A percentile compares a stretch with the other conserved stretches of the same genome.
Evolutionary conservation across 2,113 vertebrate species (phyloP).

Genomic region (Zosterops pallidus): DNA sequence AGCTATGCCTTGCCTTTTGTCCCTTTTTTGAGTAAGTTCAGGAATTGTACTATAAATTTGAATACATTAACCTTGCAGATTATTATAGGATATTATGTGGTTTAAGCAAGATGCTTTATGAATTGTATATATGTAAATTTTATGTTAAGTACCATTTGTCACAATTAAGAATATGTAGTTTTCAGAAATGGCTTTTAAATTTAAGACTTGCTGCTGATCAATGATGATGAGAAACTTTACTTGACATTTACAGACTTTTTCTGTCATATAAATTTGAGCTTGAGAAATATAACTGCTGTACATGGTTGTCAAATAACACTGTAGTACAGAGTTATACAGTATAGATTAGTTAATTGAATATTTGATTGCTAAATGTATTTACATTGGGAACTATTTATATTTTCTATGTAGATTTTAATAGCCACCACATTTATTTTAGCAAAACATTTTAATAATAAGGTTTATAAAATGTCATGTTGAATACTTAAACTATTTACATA

Average conservation of each 20-base stretch:
- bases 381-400: conserved; percentile 45
- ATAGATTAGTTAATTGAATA: conserved; percentile 51
- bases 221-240: conserved; percentile 26
- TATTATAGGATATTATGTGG: conserved; percentile 28
- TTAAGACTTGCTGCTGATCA: conserved; percentile 47
- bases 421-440: conserved; percentile 55
- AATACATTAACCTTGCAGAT: conserved; percentile 47
- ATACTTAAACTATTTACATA: conserved; percentile 46
- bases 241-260: conserved; percentile 41
- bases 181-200: conserved; percentile 49
- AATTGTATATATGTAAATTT: conserved; percentile 33
- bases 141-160: conserved; percentile 36
- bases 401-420: conserved; percentile 50
- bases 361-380: conserved; percentile 61
- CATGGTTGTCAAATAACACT: conserved; percentile 26
- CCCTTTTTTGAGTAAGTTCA: conserved; percentile 9
- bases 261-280: conserved; percentile 36
- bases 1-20: conserved; percentile 63
- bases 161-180: conserved; percentile 17
- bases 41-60: conserved; percentile 40
- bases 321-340: not conserved
- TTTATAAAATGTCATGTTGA: conserved; percentile 59
- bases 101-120: conserved; percentile 36
- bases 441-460: conserved; percentile 34
- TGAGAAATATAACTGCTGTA: conserved; percentile 15